A percentile compares a stretch with the other conserved stretches of the same genome.
These are phyloP conservation scores for Columbina picui DNA, from an alignment of 2,113 vertebrate genomes.

Conservation along the genomic window DNA sequence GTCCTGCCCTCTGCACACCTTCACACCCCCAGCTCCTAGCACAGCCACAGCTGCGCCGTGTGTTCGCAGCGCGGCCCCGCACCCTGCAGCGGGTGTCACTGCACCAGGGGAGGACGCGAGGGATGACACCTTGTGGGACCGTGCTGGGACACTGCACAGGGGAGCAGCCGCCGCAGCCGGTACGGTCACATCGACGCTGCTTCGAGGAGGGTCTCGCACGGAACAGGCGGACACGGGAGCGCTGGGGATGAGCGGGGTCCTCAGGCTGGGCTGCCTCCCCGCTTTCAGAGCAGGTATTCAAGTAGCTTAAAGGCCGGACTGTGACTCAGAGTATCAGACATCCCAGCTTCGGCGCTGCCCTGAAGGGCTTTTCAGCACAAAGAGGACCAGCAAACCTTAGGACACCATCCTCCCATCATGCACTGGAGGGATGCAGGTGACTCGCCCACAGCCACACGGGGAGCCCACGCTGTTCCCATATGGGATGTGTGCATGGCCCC, in stretches of 20 bases:
- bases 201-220: rapidly evolving
- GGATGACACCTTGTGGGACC: neutral
- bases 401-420: neutral
- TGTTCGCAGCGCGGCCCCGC: neutral
- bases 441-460: neutral
- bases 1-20: neutral
- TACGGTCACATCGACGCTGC: rapidly evolving
- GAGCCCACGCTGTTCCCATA: no score
- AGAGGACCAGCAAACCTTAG: neutral
- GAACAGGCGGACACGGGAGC: neutral
- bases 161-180: rapidly evolving
- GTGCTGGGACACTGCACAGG: rapidly evolving
- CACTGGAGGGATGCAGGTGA: neutral
- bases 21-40: rapidly evolving
- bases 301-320: neutral
- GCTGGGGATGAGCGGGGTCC: neutral
- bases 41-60: neutral
- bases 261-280: neutral
- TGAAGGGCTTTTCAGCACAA: neutral
- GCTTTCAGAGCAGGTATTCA: neutral
- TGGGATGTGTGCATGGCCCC: neutral
- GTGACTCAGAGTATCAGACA: neutral
- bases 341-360: neutral
- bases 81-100: no score
- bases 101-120: no score